A percentile compares a stretch with the other conserved stretches of the same genome.
phyloP scores from a whole-genome alignment of 2,113 vertebrate genomes.

The Corynorhinus townsendii region DNA sequence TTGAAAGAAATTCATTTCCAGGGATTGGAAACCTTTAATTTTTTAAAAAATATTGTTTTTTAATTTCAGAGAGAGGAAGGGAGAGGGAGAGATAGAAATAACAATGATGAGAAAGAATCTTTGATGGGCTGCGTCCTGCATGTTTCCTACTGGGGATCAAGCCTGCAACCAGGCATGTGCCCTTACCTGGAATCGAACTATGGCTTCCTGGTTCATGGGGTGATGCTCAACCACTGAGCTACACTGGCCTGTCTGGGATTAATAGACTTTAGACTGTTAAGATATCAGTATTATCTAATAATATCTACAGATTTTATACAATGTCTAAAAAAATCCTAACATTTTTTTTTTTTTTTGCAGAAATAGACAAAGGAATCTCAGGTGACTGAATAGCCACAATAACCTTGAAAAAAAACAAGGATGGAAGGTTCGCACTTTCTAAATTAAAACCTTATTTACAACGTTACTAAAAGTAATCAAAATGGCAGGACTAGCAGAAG shows the following conservation, averaged over 20 bases:
- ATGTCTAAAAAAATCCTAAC: not conserved
- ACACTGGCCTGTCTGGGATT: too few species aligned
- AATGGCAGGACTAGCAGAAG: not conserved
- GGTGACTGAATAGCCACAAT: not conserved
- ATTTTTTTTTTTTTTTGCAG: not conserved
- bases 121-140: too few species aligned
- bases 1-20: not conserved
- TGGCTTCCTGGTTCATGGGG: too few species aligned
- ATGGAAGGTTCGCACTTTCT: not conserved
- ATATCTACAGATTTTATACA: not conserved
- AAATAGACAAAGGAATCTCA: not conserved
- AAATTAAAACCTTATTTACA: not conserved
- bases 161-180: too few species aligned
- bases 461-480: not conserved
- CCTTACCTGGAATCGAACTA: too few species aligned
- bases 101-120: too few species aligned
- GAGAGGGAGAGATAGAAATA: too few species aligned
- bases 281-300: not conserved
- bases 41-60: too few species aligned
- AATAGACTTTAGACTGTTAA: not conserved
- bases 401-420: not conserved
- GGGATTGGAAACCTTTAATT: too few species aligned
- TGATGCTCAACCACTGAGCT: too few species aligned
- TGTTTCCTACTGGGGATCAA: too few species aligned
- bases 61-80: too few species aligned